Base-by-base conservation (phyloP, 2,888 invertebrate species). In the Pristionchus mayeri region DNA sequence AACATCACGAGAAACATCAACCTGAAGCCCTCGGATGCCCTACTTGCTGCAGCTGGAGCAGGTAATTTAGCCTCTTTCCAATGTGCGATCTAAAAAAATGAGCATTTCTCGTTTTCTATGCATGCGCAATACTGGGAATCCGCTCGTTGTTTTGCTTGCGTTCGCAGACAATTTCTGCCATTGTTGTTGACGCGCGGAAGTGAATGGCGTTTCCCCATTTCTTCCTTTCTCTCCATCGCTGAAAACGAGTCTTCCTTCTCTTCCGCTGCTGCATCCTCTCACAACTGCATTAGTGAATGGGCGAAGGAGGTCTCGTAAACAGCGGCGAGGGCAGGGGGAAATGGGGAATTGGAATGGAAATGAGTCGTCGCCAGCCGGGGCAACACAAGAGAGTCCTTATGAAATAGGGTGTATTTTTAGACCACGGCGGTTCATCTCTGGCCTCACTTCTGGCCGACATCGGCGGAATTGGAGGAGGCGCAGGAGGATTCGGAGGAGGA, bases 1-100 rank as follows among this genome's bases (percentile, higher is more conserved):
- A 85, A 87, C 44, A 71, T 89, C 75, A 87, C 87, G 21, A 87
- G 88, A 9, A 88, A 57, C 57, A 86, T 84, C 60, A 80, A 63
- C 44, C 82, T 84, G 24, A n/a, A 54, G 40, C 82, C 78, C 48
- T 54, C 60, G 1, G 85, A 81, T 37, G 84, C 71, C 9, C 48
- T 83, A 16, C 34, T 84, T 1, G 81, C 76, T 16, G 78, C 79
- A 16, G 81, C 67, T 16, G 67, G 44, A 37, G 76, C 50, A 80
- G 81, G 81, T 82, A 67, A 44, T 76, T 34, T 44, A 44, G 13
- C 13, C 6, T 44, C 13, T 44, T 44, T 30, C 9, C 27, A 16
- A 6, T 21, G 18, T 27, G 11, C 67, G 34, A 3, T 67, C 30
- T 6, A 4, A 16, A 67, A n/a, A n/a, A n/a, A n/a, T n/a, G n/a